Percentiles rank a stretch among this genome's conserved stretches.
Conservation (phyloP, 2,888 invertebrate species). For the Cancer borealis region DNA sequence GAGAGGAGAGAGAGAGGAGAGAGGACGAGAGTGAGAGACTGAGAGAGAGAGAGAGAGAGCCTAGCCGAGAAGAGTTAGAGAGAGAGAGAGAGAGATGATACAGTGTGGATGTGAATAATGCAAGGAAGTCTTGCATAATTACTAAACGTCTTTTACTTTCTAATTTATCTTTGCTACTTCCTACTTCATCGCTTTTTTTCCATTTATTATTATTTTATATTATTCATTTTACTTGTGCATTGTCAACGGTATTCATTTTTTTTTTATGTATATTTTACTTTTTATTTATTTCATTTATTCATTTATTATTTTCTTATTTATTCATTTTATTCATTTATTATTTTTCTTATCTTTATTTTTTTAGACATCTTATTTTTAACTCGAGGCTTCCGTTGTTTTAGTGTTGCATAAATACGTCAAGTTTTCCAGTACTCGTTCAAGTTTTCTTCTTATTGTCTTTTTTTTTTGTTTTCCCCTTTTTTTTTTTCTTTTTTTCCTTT, state of each 20-base stretch:
- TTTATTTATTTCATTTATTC: no score
- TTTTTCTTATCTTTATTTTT: background rate
- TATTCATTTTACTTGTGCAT: background rate
- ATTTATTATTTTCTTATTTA: no score
- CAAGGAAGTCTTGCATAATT: background rate
- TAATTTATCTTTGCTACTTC: background rate
- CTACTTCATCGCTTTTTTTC: background rate
- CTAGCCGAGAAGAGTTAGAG: no score
- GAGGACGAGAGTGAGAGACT: background rate
- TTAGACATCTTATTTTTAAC: no score
- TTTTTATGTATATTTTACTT: background rate
- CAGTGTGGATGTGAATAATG: background rate
- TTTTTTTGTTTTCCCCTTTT: background rate
- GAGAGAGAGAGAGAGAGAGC: slow-evolving; percentile 12
- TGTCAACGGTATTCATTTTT: background rate
- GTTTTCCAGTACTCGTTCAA: background rate
- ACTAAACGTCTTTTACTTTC: background rate
- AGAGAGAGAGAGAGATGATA: background rate
- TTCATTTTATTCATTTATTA: no score
- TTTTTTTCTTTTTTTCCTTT: background rate
- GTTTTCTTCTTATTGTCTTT: background rate
- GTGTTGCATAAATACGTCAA: background rate
- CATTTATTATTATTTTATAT: background rate
- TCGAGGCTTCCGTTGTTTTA: background rate
- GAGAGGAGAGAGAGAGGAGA: no score